Evolutionary conservation across 2,797 vertebrate species (phyloP).

Genomic region (Siniperca undulata): DNA sequence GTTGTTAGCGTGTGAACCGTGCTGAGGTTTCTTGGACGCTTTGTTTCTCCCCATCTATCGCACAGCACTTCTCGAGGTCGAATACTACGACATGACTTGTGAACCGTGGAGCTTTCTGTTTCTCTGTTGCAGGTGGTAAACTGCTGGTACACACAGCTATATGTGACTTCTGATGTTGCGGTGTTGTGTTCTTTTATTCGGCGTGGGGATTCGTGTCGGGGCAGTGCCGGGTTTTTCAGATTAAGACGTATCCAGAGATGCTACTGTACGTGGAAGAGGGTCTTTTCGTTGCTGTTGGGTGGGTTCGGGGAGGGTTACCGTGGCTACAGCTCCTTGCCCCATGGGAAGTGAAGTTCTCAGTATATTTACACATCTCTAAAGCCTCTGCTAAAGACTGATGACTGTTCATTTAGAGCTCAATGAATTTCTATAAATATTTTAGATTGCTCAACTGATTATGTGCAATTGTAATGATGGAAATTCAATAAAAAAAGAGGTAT

Average conservation of each 20-base stretch:
- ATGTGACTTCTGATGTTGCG: conserved; percentile 66
- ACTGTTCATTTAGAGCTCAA: conserved; percentile 79
- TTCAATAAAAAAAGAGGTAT: conserved; percentile 82
- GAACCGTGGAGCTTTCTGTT: conserved; percentile 58
- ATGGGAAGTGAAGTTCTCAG: conserved; percentile 78
- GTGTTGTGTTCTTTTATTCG: conserved; percentile 61
- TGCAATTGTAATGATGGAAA: conserved; percentile 80
- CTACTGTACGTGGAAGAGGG: conserved; percentile 62
- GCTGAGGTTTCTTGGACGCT: conserved; percentile 40
- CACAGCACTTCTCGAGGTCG: conserved; percentile 24
- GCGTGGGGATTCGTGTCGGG: background rate
- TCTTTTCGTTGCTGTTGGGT: conserved; percentile 42
- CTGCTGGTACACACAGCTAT: conserved; percentile 65
- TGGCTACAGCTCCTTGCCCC: conserved; percentile 42
- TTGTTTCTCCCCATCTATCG: conserved; percentile 21
- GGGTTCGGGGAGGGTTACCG: conserved; percentile 28
- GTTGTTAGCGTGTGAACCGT: conserved; percentile 39
- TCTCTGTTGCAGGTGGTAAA: conserved; percentile 54
- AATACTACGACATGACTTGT: conserved; percentile 25
- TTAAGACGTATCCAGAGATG: conserved; percentile 50
- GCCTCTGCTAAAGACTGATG: conserved; percentile 80
- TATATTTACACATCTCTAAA: conserved; percentile 69
- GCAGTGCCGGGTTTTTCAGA: conserved; percentile 1
- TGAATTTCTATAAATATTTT: conserved; percentile 80
- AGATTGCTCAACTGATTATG: conserved; percentile 81